Base-by-base conservation (phyloP, 2,888 invertebrate species). In the Salpingus planirostris region DNA sequence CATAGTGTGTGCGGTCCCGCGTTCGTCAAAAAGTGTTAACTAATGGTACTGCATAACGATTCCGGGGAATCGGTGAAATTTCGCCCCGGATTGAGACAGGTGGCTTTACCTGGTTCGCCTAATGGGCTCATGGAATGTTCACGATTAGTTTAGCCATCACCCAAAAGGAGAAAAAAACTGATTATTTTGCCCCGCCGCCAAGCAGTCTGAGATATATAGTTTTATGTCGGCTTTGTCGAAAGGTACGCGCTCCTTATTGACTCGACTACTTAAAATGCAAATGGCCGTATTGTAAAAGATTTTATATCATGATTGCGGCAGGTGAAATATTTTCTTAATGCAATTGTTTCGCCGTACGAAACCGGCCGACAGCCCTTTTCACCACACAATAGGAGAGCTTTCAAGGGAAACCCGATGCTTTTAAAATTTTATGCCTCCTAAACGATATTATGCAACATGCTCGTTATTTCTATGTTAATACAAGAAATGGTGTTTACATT, bases 161-260 rank as follows among this genome's bases (percentile, higher is more conserved):
- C 8, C 4, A 13, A 15, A 13, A 10, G 2, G 21, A 24, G 13
- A 12, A 33, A 38, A 38, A 38, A 33, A 33, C 24, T 31, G 35
- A 39, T 31, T 39, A 39, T 39, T 39, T n/a, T 39, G 39, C 35
- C 35, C 35, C 39, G 39, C 39, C 39, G 39, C 35, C 39, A 39
- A 39, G 39, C 39, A 39, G 39, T 39, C 39, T 39, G 32, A 38
- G 39, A 39, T 39, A 31, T n/a, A n/a, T n/a, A 35, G 32, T 38
- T 35, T 38, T 38, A 31, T 35, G 39, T 35, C 39, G 39, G 39
- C 39, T 39, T 39, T 32, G 35, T 35, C 35, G 39, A 39, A 39
- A 39, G 35, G 18, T 39, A 35, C 24, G 31, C 38, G 35, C 39
- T 34, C 27, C 31, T 35, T 32, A 39, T 39, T 39, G 39, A 39